Evolutionary conservation across 1,140 invertebrate genomes (phyloP), one percentile per base, ranked within the genome.

Genomic region (Bombus vancouverensis): DNA sequence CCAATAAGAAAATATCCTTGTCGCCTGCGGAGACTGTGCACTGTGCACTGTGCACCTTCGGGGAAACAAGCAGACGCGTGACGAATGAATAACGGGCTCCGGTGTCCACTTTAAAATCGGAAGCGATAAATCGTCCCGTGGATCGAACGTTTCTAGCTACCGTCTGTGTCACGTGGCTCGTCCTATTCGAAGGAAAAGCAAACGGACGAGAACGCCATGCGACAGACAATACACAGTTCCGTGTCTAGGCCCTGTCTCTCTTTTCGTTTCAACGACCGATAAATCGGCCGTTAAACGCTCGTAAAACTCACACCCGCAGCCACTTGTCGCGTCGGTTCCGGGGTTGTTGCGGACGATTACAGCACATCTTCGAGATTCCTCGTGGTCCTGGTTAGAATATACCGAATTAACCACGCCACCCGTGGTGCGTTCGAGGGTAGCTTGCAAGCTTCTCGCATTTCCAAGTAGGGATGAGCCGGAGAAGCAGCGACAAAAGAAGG

Each of bases 251-350:
- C 18, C 53, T 42, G 42, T 74, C 81, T 78, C 77, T 77, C 88
- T 87, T 84, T 13, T 6, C 75, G 75, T 91, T 89, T 89, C 83
- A 87, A 90, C 83, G 85, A 86, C 88, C 91, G 91, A 94, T 94
- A 93, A 93, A 94, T 92, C 92, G 93, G 88, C 88, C 90, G 92
- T 92, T 94, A 93, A 93, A 91, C 81, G 92, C 87, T 94, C 93
- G 92, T 93, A 94, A 94, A 94, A 89, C 82, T 88, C 80, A 59
- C 86, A 77, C 91, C 88, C 81, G 85, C 62, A 68, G 84, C 83
- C 81, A 84, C 81, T 83, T 68, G 85, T 83, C 65, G 81, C 42
- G 6, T 53, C n/a, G 6, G 22, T 22, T 32, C n/a, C 37, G 79
- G 79, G 80, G 73, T 76, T 62, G 65, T 47, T 22, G 34, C 32